Base-by-base conservation (phyloP, 1,140 invertebrate genomes). In the Saccostrea cuccullata region DNA sequence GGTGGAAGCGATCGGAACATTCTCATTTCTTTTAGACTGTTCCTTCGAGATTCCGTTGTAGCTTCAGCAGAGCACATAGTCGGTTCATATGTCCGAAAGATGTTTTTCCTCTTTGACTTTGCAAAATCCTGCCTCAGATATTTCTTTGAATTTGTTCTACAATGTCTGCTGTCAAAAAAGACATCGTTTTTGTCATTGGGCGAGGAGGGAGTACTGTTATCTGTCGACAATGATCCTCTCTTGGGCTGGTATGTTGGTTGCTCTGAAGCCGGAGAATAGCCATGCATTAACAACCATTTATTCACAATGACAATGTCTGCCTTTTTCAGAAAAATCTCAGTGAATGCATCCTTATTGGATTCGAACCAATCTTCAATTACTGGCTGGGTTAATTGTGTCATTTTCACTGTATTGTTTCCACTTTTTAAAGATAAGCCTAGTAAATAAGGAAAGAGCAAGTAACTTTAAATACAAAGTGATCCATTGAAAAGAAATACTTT, bases 111-210 rank as follows among this genome's bases (percentile, higher is more conserved):
- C 91, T 96, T 96, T 56, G 95, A 94, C 47, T 94, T 92, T 9
- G 96, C 96, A 91, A 95, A 96, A 89, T 96, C 96, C 82, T 96
- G 95, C 9, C 96, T 90, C 9, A 96, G 93, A 86, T 95, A 95
- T 86, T 95, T 94, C 89, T 96, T 96, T 0, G 96, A 96, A 90
- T 95, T 95, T 60, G 92, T 92, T 77, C 95, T 87, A 36, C 91
- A 89, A 86, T 94, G 95, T 30, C 86, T 90, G n/a, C 88, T 86
- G 1, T 91, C 88, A 87, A 93, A 93, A 89, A 94, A 93, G 0
- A 88, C 91, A 17, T 93, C 91, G 13, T 83, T 89, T 0, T 88
- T 87, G 23, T 92, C 92, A 26, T 86, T 91, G 12, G 93, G 93
- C 17, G 92, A 94, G 2, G 91, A 92, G 1, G 92, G 92, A 55